Evolutionary conservation across 2,797 vertebrate genomes (phyloP).

Genomic region (Sebastes baramenuke): DNA sequence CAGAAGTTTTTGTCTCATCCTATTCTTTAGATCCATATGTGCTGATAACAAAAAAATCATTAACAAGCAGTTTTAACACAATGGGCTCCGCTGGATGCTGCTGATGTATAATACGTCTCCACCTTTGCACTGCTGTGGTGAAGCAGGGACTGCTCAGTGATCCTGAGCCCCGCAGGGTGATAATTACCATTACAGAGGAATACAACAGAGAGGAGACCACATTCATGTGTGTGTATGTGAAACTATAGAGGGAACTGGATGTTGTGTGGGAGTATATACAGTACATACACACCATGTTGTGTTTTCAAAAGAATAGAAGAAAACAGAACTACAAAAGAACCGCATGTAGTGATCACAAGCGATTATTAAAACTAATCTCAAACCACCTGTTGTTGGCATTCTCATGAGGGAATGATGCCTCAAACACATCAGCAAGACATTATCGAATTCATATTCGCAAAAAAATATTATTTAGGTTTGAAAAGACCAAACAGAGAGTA

Average conservation of each 20-base stretch:
- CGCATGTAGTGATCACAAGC: not conserved
- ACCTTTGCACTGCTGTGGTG: conserved; percentile 17
- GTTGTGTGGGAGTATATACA: not conserved
- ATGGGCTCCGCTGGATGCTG: not conserved
- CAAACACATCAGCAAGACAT: conserved; percentile 5
- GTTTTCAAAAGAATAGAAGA: not conserved
- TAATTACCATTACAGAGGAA: conserved; percentile 51
- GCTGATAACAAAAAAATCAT: conserved; percentile 16
- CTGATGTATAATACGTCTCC: not conserved
- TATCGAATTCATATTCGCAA: not conserved
- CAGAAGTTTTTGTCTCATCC: not conserved
- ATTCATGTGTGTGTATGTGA: not conserved
- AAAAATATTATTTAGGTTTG: not conserved
- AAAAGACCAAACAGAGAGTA: not conserved
- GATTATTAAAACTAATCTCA: conserved; percentile 21
- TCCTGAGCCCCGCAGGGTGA: conserved; percentile 18
- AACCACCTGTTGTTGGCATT: conserved; percentile 28
- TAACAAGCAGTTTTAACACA: not conserved
- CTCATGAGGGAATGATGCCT: not conserved
- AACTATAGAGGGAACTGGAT: not conserved
- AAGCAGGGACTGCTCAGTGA: conserved; percentile 4
- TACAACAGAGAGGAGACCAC: conserved; percentile 19
- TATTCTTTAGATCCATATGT: not conserved
- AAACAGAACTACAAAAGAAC: conserved; percentile 4
- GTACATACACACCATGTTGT: not conserved